phyloP scores from a whole-genome alignment of 2,888 invertebrate genomes.

The Idaea dimidiata region DNA sequence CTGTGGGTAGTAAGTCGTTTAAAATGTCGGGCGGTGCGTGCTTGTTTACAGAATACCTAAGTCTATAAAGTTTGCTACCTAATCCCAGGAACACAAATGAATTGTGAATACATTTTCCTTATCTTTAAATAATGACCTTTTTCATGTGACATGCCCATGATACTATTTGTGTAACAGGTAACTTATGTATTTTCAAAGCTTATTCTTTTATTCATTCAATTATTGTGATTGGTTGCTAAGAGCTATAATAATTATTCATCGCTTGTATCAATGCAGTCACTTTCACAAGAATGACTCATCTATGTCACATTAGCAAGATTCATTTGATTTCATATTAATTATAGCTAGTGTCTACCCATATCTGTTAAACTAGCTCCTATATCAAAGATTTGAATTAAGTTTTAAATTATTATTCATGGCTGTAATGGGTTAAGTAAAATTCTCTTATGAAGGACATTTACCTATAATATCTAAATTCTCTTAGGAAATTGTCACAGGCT shows the following conservation, averaged over 20 bases:
- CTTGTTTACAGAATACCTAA: neutral
- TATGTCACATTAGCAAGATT: neutral
- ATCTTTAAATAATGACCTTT: neutral
- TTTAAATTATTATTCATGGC: too few species aligned
- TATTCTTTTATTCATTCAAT: neutral
- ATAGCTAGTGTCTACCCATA: neutral
- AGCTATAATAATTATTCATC: neutral
- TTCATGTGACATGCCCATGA: slow-evolving; percentile 1
- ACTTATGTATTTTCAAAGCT: neutral
- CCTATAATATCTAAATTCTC: too few species aligned
- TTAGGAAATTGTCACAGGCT: neutral
- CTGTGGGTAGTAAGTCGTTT: neutral
- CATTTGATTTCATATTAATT: neutral
- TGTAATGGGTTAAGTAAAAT: too few species aligned
- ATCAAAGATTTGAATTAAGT: too few species aligned
- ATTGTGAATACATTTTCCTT: neutral
- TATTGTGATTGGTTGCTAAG: neutral
- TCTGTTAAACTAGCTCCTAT: neutral
- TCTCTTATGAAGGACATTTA: too few species aligned
- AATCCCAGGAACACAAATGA: neutral
- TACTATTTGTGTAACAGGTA: neutral
- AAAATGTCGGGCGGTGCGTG: neutral
- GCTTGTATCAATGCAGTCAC: neutral
- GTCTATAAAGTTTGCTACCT: neutral
- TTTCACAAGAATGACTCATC: neutral